These are phyloP conservation scores for Hypomecis atomaria DNA, from an alignment of 2,888 invertebrate species.

Conservation along the genomic window DNA sequence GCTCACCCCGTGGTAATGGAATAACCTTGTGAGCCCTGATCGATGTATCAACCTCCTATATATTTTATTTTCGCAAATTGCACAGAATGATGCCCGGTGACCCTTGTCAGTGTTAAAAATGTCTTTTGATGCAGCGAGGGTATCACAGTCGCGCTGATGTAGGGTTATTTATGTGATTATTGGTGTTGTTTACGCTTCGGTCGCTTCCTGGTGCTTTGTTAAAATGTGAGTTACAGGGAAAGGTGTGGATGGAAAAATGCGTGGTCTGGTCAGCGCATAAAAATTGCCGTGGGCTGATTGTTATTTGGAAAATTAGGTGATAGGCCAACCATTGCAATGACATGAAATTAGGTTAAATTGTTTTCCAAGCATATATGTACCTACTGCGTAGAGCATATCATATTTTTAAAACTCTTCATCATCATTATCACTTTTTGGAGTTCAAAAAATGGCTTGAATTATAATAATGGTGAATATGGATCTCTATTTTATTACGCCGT, in stretches of 20 bases:
- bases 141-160: constrained; percentile 39
- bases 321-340: too few species aligned
- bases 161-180: constrained; percentile 26
- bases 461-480: too few species aligned
- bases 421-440: too few species aligned
- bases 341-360: too few species aligned
- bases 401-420: too few species aligned
- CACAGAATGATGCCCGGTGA: constrained; percentile 69
- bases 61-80: constrained; percentile 81
- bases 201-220: constrained; percentile 10
- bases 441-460: too few species aligned
- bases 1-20: constrained; percentile 73
- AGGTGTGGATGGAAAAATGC: neutral
- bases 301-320: neutral
- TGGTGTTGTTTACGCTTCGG: constrained; percentile 4
- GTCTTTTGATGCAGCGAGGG: constrained; percentile 50
- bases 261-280: too few species aligned
- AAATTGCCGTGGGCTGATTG: neutral
- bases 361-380: too few species aligned
- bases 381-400: too few species aligned
- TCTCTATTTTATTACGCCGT: too few species aligned
- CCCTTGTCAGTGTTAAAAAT: constrained; percentile 73
- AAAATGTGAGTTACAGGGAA: neutral
- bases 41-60: constrained; percentile 61
- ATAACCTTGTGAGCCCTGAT: constrained; percentile 77